Base-by-base conservation (phyloP, 2,888 invertebrate genomes). In the Notodonta dromedarius region DNA sequence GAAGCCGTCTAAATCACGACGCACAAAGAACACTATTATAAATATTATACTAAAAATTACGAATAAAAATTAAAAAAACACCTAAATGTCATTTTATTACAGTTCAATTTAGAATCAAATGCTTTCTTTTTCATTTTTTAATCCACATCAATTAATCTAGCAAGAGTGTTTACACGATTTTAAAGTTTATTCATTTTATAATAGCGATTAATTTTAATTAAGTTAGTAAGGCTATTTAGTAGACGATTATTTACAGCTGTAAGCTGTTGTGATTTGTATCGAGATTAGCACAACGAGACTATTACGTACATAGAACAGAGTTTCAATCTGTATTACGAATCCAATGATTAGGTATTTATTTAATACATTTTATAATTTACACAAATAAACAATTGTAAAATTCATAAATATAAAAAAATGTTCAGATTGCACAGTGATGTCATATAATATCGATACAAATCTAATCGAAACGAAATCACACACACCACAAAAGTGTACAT, bases 221-320 rank as follows among this genome's bases (percentile, higher is more conserved):
- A 85, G 87, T 92, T 93, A 93, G 87, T 93, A 93, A 93, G 93
- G 93, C 93, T 93, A 93, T 88, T 90, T 89, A 90, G 86, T 89
- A 88, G 82, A 89, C 83, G 81, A 88, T 84, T 81, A 83, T 74
- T 77, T 71, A 84, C 81, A 85, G 83, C 82, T 63, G 65, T 62
- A 16, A 62, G 82, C 83, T 79, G 83, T 76, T 61, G 50, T 53
- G 56, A 74, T 67, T 80, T 82, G 81, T 83, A 83, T 74, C 85
- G 85, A 82, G 81, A 83, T 83, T 79, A 82, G 77, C 83, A 61
- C 50, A 71, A 58, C 40, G 42, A 9, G 9, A 42, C 42, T 42
- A 42, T 11, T 11, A 42, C 40, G 24, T 24, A 24, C 24, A 24
- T 24, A 2, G 24, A 24, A 24, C 24, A 24, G 2, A 24, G 24